These are phyloP conservation scores for Drosophila quinaria DNA, from an alignment of 2,888 invertebrate species.

Conservation along the genomic window DNA sequence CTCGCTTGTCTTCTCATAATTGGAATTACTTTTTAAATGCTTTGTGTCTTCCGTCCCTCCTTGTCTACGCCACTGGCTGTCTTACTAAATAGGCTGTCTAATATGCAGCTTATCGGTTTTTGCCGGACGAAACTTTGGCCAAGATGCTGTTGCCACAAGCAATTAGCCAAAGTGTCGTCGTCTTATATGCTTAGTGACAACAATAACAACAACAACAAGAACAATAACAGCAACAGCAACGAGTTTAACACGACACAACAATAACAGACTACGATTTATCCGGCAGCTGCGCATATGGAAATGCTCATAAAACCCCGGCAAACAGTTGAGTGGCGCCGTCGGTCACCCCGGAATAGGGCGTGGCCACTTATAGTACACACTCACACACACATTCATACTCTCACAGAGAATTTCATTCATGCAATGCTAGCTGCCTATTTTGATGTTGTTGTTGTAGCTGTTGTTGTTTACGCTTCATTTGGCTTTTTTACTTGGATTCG, in stretches of 20 bases:
- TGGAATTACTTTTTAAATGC: conserved; percentile 27
- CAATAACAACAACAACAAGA: conserved; percentile 25
- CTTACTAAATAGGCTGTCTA: conserved; percentile 37
- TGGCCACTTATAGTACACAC: conserved; percentile 44
- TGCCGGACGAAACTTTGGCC: conserved; percentile 32
- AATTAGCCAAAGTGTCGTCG: conserved; percentile 75
- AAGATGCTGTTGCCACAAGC: conserved; percentile 66
- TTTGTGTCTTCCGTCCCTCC: background rate
- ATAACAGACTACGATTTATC: conserved; percentile 29
- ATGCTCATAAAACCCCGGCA: conserved; percentile 64
- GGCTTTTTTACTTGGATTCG: conserved; percentile 49
- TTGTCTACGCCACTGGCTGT: background rate
- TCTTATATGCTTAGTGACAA: conserved; percentile 41
- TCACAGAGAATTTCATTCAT: conserved; percentile 68
- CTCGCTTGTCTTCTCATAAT: conserved; percentile 26
- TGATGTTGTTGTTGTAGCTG: conserved; percentile 49
- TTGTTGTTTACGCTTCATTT: conserved; percentile 76
- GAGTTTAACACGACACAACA: conserved; percentile 19
- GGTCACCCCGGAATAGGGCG: conserved; percentile 42
- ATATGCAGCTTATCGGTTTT: conserved; percentile 47
- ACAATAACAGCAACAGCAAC: conserved; percentile 4
- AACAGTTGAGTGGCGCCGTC: conserved; percentile 68
- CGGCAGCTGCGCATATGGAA: conserved; percentile 52
- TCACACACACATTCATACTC: conserved; percentile 17
- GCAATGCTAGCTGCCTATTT: conserved; percentile 24